Base-by-base conservation (phyloP, 2,888 invertebrate species). In the Nesidiocoris tenuis region DNA sequence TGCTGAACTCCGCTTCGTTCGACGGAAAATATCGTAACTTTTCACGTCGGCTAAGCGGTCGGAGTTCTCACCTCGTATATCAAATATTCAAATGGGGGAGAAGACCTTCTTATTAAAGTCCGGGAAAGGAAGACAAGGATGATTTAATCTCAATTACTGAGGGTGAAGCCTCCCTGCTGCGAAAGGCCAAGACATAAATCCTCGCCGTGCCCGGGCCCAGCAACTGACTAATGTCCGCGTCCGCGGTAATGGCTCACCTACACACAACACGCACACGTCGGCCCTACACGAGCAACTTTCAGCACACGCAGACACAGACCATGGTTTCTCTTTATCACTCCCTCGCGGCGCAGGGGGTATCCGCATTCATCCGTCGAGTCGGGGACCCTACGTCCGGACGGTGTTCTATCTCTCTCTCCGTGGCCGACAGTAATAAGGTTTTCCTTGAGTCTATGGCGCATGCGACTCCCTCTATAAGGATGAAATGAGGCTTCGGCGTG, bases 141-240 rank as follows among this genome's bases (percentile, higher is more conserved):
- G 71, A 71, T 61, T 71, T 71, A 71, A 71, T 71, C 71, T 71
- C 71, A 71, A 71, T 71, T 71, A 71, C 70, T 22, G 23, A 25
- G 71, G 71, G 61, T 18, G 22, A 12, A 55, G 66, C 66, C 65
- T 54, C 54, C 66, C 71, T 61, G 61, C 71, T 61, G 71, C 23
- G 71, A 71, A 18, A 21, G 61, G 25, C 39, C 18, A 21, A 71
- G 71, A 19, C 25, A 71, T 71, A 71, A 71, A 71, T 71, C 55
- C 71, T 59, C 16, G 23, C 25, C 65, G 22, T 39, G 39, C 39
- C 39, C 39, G 39, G 12, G 39, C 39, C 39, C 39, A 17, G 17
- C 65, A n/a, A 23, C 65, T 65, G 65, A 65, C 65, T 65, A 65
- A 65, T 65, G 65, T 24, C 23, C 25, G 17, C 25, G 65, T 65